Base-by-base conservation (phyloP, 2,797 vertebrate genomes). In the Lemur catta region DNA sequence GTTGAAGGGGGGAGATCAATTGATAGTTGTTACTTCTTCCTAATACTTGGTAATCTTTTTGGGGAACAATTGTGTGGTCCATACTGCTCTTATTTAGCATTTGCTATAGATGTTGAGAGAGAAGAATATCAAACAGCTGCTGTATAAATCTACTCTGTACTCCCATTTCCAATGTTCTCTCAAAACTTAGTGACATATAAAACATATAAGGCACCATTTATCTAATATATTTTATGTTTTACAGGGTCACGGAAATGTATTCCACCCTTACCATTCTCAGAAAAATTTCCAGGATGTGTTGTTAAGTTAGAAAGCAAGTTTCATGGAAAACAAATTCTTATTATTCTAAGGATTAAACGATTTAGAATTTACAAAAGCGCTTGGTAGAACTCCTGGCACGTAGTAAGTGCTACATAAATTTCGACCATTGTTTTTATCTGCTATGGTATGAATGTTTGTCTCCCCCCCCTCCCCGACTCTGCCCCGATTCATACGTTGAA, bases 41-140 rank as follows among this genome's bases (percentile, higher is more conserved):
- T 88, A 20, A 46, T 84, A n/a, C 6, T 81, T 92, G 50, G 18
- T 14, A 55, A 84, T 87, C 9, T 48, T 93, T 94, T 59, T 63
- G 12, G 20, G 91, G 48, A 84, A 86, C 74, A 80, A 18, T 50
- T 59, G 14, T 48, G n/a, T 87, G 35, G 6, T 41, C 33, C 52
- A 30, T 18, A 22, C 2, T 50, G 30, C 13, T 93, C 43, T 92
- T 87, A 3, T 57, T 96, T n/a, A 88, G 13, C 41, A 84, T 97
- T 85, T 94, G 48, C 12, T 92, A 28, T 20, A 46, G 13, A 82
- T 93, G 74, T 95, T 79, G 33, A 93, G 81, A 78, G 43, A 90
- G 41, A 78, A 55, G 12, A 85, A 69, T 79, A 57, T 50, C 41
- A 86, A 85, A 48, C 26, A 14, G 11, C n/a, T 67, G 69, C 52